Percentiles rank a stretch among this genome's conserved stretches.
Evolutionary conservation across 2,797 vertebrate species (phyloP).

Genomic region (Schizopygopsis pylzovi): DNA sequence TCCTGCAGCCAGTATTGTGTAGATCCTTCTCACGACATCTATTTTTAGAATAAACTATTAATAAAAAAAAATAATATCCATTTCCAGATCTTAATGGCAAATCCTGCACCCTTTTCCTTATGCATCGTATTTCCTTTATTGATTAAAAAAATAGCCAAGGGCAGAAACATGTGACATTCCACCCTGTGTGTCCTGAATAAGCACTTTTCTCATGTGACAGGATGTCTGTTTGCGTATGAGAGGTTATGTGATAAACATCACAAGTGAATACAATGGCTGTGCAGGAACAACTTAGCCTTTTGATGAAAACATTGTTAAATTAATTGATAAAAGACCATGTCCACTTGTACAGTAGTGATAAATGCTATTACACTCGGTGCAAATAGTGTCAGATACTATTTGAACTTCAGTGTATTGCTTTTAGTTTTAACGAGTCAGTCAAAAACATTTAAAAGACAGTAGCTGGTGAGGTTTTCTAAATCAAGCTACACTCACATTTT

Average conservation of each 20-base stretch:
- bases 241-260: not conserved
- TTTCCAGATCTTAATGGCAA: not conserved
- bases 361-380: not conserved
- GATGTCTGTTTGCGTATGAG: not conserved
- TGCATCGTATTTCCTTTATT: not conserved
- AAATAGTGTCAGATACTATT: not conserved
- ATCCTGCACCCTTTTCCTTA: too few species aligned
- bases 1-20: not conserved
- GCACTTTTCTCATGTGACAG: constrained; percentile 32
- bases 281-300: not conserved
- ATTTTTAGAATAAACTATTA: too few species aligned
- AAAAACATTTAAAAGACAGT: not conserved
- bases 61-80: not conserved
- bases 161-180: constrained; percentile 15
- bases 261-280: not conserved
- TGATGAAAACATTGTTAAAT: not conserved
- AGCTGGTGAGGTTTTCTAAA: too few species aligned
- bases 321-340: not conserved
- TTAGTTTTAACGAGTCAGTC: not conserved
- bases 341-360: not conserved
- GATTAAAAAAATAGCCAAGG: not conserved
- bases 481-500: not conserved
- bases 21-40: not conserved
- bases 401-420: not conserved
- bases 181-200: not conserved